Base-by-base conservation (phyloP, 2,113 vertebrate species). In the Centrocercus urophasianus region DNA sequence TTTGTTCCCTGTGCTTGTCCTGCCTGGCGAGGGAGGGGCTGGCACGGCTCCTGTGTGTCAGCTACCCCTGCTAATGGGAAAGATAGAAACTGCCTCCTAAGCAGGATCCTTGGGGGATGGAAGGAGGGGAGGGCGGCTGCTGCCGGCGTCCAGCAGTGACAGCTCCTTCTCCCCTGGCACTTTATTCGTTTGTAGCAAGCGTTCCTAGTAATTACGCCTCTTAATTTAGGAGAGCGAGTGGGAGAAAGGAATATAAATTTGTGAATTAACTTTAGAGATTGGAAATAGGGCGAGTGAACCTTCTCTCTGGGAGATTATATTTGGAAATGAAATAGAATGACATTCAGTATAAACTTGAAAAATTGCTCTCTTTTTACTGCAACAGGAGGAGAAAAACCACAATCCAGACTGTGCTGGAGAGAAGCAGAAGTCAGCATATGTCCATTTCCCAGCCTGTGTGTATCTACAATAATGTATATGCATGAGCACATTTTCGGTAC, bases 161-260 rank as follows among this genome's bases (percentile, higher is more conserved):
- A 89, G 90, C 81, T 89, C 90, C 83, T 88, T 95, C 93, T 96
- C 95, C 95, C 97, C 50, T 54, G 90, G 83, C 72, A 22, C 82
- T 89, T 63, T 12, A 38, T 96, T 94, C 61, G 34, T 93, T 96
- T 93, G 92, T 87, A 95, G 94, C 93, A 50, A 96, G 91, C 91
- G 17, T 93, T 92, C 86, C 94, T 88, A 78, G 96, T 97, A 97
- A 96, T 97, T 97, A 93, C 59, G 65, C 92, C 96, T 97, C 95
- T 96, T 97, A 95, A 96, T 97, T 96, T 95, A 96, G 94, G 96
- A 96, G 94, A 93, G 84, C 56, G 87, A 95, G 96, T 96, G 93
- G 90, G 93, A 97, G 97, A 93, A 96, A 97, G 90, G 97, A 97
- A 96, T 96, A 93, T 94, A 95, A 97, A 95, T 97, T 92, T 97